Evolutionary conservation across 2,797 vertebrate species (phyloP).

Genomic region (Delichon dasypus): DNA sequence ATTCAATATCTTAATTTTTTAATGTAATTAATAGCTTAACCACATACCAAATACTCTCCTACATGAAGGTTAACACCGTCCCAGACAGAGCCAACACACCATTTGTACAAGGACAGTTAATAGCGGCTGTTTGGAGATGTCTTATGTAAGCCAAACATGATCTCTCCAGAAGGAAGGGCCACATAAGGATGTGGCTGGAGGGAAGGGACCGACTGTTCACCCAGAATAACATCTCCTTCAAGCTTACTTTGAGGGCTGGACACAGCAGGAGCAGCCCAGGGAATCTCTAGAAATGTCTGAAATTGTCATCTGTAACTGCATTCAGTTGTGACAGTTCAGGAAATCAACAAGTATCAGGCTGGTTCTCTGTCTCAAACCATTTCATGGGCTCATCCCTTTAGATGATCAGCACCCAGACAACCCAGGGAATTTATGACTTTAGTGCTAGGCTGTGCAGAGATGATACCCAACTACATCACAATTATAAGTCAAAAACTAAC

Average conservation of each 20-base stretch:
- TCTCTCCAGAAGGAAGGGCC: not conserved
- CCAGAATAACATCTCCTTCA: not conserved
- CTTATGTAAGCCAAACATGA: not conserved
- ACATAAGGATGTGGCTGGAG: not conserved
- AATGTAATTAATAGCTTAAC: not conserved
- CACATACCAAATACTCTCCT: not conserved
- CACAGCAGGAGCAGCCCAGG: not conserved
- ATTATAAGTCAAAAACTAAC: not conserved
- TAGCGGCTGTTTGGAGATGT: not conserved
- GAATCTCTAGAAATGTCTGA: not conserved
- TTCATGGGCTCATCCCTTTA: not conserved
- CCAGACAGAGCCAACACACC: not conserved
- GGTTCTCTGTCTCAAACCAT: not conserved
- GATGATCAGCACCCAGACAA: not conserved
- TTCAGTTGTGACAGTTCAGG: not conserved
- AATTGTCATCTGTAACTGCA: not conserved
- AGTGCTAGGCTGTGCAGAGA: not conserved
- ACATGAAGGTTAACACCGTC: not conserved
- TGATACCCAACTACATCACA: not conserved
- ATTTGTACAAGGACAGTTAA: not conserved
- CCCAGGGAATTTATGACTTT: not conserved
- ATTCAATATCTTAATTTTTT: not conserved
- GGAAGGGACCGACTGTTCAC: not conserved
- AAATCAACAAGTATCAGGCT: not conserved
- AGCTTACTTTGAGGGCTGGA: rapidly evolving